Conservation (phyloP, 1,140 invertebrate genomes). For the Trypoxylus dichotomus region DNA sequence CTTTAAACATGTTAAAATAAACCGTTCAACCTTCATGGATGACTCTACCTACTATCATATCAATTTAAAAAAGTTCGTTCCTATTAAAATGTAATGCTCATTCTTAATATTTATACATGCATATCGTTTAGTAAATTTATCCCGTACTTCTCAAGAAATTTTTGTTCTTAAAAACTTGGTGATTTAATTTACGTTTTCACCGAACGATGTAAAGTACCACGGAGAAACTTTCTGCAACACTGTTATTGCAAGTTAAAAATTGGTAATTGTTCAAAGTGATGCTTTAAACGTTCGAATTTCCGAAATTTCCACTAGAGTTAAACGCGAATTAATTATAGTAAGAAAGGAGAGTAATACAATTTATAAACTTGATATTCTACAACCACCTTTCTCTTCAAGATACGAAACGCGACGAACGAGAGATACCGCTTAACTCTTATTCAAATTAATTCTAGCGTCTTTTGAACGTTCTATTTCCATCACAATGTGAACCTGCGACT, state of each 20-base stretch:
- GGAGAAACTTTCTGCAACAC: neutral
- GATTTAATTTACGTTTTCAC: neutral
- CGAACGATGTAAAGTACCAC: neutral
- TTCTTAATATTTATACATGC: no score
- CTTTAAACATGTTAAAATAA: no score
- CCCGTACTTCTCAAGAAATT: no score
- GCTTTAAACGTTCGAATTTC: constrained; percentile 6
- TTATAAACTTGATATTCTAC: neutral
- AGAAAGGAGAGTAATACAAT: constrained; percentile 2
- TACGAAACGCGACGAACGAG: neutral
- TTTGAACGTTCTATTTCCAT: constrained; percentile 31
- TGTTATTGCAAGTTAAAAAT: neutral
- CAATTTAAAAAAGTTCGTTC: no score
- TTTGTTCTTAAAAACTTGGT: no score
- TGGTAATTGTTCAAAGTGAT: neutral
- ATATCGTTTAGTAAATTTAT: no score
- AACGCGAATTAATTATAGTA: neutral
- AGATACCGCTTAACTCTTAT: constrained; percentile 5
- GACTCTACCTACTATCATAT: no score
- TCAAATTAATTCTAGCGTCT: constrained; percentile 27
- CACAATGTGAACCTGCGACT: constrained; percentile 27
- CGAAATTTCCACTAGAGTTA: neutral
- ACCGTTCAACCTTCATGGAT: no score
- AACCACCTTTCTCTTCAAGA: neutral
- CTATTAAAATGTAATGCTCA: no score